Evolutionary conservation across 2,888 invertebrate genomes (phyloP).

Genomic region (Anthophora plumipes): DNA sequence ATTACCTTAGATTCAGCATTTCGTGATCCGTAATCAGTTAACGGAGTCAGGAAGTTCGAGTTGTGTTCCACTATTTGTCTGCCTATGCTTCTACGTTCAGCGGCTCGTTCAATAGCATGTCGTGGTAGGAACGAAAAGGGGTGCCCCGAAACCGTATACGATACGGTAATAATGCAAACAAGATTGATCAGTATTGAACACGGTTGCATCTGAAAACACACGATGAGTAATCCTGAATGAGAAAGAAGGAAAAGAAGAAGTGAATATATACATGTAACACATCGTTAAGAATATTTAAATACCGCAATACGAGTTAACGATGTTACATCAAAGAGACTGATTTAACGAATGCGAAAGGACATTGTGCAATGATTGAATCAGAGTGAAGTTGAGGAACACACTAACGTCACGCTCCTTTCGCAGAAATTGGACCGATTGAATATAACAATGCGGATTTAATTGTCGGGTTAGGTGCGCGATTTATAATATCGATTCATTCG

Average conservation of each 20-base stretch:
- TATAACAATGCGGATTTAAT: conserved; percentile 50
- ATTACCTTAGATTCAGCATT: conserved; percentile 42
- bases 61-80: conserved; percentile 38
- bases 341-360: conserved; percentile 41
- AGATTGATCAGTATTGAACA: conserved; percentile 45
- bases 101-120: conserved; percentile 38
- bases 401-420: conserved; percentile 50
- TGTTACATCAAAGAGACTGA: conserved; percentile 33
- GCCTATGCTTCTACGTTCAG: conserved; percentile 42
- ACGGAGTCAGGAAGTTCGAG: conserved; percentile 42
- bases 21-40: conserved; percentile 35
- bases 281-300: conserved; percentile 4
- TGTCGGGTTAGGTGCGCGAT: conserved; percentile 54
- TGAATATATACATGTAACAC: not conserved
- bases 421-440: conserved; percentile 48
- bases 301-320: not conserved
- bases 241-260: not conserved
- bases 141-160: conserved; percentile 49
- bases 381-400: conserved; percentile 13
- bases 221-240: not conserved
- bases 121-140: conserved; percentile 55
- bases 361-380: conserved; percentile 56
- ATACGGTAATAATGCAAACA: conserved; percentile 34
- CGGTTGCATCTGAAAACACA: conserved; percentile 48
- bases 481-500: conserved; percentile 59